Evolutionary conservation across 2,797 vertebrate genomes (phyloP).

Genomic region (Scyliorhinus canicula): DNA sequence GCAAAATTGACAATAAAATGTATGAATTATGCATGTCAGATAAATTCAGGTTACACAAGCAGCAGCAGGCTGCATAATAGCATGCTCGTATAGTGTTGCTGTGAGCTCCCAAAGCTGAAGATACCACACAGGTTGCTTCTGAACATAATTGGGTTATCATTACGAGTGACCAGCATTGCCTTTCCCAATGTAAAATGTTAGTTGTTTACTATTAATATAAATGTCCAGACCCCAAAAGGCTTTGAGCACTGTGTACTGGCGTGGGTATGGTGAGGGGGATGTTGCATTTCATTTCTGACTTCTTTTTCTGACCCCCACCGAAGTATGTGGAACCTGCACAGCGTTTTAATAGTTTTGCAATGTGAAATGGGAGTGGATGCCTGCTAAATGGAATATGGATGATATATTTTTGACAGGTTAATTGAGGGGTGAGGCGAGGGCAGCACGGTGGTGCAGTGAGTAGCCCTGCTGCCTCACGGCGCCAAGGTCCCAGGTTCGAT

Average conservation of each 20-base stretch:
- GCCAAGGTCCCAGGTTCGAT: no score
- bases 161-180: neutral
- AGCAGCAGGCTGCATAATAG: constrained; percentile 55
- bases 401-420: neutral
- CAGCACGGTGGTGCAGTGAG: no score
- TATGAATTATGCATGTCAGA: constrained; percentile 66
- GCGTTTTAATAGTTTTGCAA: neutral
- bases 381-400: neutral
- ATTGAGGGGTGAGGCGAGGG: neutral
- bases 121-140: constrained; percentile 43
- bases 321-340: neutral
- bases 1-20: constrained; percentile 44
- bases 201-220: neutral
- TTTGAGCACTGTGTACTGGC: neutral
- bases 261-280: neutral
- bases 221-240: neutral
- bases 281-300: neutral
- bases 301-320: neutral
- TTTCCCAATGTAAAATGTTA: neutral
- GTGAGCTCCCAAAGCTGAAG: constrained; percentile 46
- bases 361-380: neutral
- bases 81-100: constrained; percentile 52
- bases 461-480: no score
- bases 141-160: no score
- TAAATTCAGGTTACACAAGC: constrained; percentile 50